Evolutionary conservation across 2,113 vertebrate genomes (phyloP), one percentile per base, ranked within the genome.

Genomic region (Lasiurus cinereus): DNA sequence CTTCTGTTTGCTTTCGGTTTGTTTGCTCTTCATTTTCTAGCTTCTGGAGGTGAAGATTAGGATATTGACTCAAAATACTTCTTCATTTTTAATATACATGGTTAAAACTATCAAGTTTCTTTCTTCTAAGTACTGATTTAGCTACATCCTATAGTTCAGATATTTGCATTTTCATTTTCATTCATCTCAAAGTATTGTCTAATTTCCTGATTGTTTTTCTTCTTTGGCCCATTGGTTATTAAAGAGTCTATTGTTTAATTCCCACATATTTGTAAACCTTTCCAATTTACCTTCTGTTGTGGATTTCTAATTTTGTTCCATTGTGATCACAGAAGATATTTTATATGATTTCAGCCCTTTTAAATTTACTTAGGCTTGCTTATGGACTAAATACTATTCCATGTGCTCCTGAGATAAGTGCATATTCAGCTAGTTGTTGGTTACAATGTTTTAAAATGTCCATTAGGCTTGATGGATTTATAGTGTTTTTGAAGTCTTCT

Each of bases 171-270:
- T 88, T 85, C 22, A 50, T 29, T 93, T 85, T 94, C 36, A 86
- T 91, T 86, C 69, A 86, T 79, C 39, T 94, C 24, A 43, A 93
- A 78, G 18, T 36, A 89, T 33, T 89, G 83, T 93, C 74, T 77
- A 56, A 66, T 73, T 56, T 87, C 24, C 22, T 5, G 43, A 39
- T 14, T 77, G 62, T 52, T 77, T 77, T 93, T 93, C 64, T 83
- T 95, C 83, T 88, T 70, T 80, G 22, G 33, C 5, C 24, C 29
- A 77, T 80, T 89, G n/a, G 66, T 69, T 91, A 90, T 33, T 91
- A 85, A 84, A 10, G 9, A 85, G 11, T 64, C 0, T 46, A 8
- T 62, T 74, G 6, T 82, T 85, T 93, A 94, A 91, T 93, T 90
- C 62, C 19, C 6, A 56, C 6, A 0, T 39, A 64, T 31, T 56